Percentiles rank a stretch among this genome's conserved stretches.
Evolutionary conservation across 2,113 vertebrate genomes (phyloP).

Genomic region (Clarias gariepinus): DNA sequence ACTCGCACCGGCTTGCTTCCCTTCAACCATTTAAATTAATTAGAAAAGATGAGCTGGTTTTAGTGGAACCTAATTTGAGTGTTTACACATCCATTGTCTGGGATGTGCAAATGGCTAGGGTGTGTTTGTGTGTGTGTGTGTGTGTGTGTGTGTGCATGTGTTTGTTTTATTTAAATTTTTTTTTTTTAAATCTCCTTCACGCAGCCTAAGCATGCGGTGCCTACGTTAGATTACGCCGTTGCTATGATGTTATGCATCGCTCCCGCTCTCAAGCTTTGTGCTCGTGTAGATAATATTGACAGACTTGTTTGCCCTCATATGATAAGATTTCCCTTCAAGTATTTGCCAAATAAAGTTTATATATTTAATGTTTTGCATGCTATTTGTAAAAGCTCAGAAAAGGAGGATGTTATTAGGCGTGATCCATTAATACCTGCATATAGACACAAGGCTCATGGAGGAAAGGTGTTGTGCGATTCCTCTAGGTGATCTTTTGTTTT

Average conservation of each 20-base stretch:
- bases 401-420: constrained; percentile 52
- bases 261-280: constrained; percentile 31
- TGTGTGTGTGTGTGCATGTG: constrained; percentile 5
- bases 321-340: constrained; percentile 51
- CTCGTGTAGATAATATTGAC: constrained; percentile 50
- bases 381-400: constrained; percentile 43
- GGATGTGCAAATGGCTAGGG: constrained; percentile 40
- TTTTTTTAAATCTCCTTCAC: constrained; percentile 12
- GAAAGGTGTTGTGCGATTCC: constrained; percentile 36
- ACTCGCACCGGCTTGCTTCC: constrained; percentile 46
- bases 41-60: constrained; percentile 51
- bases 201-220: constrained; percentile 8
- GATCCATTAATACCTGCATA: constrained; percentile 59
- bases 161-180: not conserved
- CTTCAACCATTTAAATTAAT: constrained; percentile 55
- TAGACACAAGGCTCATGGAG: constrained; percentile 56
- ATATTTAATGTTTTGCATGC: constrained; percentile 53
- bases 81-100: constrained; percentile 50
- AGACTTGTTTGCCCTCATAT: constrained; percentile 52
- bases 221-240: not conserved
- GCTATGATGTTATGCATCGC: constrained; percentile 33
- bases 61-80: constrained; percentile 48
- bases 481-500: constrained; percentile 47
- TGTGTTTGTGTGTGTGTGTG: constrained; percentile 13
- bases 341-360: constrained; percentile 57